Evolutionary conservation across 2,797 vertebrate species (phyloP).

Genomic region (Molossus molossus): DNA sequence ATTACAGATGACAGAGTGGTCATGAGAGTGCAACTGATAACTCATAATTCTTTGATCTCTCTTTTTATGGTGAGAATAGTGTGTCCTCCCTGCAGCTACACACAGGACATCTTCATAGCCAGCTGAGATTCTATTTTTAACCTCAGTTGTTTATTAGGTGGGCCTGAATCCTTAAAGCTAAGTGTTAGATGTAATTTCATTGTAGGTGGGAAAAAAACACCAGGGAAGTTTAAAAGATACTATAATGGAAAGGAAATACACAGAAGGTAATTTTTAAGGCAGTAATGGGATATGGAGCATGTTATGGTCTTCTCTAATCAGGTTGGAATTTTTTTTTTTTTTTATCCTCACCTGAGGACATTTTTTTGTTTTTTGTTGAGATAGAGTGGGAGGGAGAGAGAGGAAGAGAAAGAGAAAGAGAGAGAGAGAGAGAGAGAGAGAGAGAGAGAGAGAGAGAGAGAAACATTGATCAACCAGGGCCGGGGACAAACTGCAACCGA

Average conservation of each 20-base stretch:
- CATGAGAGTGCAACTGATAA: background rate
- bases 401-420: too few relatives aligned
- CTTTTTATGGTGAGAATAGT: background rate
- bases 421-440: too few relatives aligned
- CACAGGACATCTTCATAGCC: background rate
- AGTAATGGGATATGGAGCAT: background rate
- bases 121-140: background rate
- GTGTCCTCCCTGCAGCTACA: background rate
- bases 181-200: constrained; percentile 58
- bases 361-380: too few relatives aligned
- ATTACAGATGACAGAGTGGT: background rate
- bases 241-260: background rate
- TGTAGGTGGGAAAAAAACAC: background rate
- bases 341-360: too few relatives aligned
- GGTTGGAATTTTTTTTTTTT: background rate
- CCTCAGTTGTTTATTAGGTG: background rate
- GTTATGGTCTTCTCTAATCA: background rate
- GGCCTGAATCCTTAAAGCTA: constrained; percentile 4
- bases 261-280: background rate
- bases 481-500: too few relatives aligned
- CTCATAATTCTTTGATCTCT: background rate
- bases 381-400: too few relatives aligned
- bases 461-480: too few relatives aligned
- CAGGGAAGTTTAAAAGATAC: constrained; percentile 45
- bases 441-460: too few relatives aligned